Base-by-base conservation (phyloP, 1,140 invertebrate genomes). In the Neodiprion fabricii region DNA sequence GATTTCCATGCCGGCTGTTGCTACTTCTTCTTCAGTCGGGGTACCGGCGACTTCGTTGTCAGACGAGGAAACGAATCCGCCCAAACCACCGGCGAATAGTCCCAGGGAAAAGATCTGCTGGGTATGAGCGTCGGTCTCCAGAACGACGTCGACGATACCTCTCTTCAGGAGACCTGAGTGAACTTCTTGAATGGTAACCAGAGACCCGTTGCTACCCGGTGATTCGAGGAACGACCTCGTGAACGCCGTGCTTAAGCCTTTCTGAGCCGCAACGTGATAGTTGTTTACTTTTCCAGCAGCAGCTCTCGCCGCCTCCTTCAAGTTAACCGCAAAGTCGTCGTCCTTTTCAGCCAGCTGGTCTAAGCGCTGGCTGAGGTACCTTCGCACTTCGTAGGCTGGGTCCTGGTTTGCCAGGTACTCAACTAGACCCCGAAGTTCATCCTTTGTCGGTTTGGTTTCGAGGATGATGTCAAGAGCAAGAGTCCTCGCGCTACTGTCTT, bases 1-100 rank as follows among this genome's bases (percentile, higher is more conserved):
- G 2, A 97, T 89, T 83, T 96, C 94, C 92, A 98, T 95, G 40
- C 96, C 96, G 14, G 96, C 96, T 0, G 94, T 95, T 0, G 94
- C 90, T 10, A 90, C 81, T 72, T 92, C 91, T 3, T 91, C 89
- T 0, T 91, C 89, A 0, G 82, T 84, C 4, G 86, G 83, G 0
- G 74, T 67, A 14, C 88, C 86, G 1, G 81, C 79, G 21, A 79
- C 82, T 9, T 89, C 85, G 7, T 88, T 83, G 10, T 88, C 89
- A 21, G 91, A 87, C 12, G 91, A 87, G 1, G 92, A 92, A 23
- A 92, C 88, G 74, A 96, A 90, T 48, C 91, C 91, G 9, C 90
- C 89, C 12, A 98, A 85, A 2, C 96, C 96, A 53, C 92, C 92
- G 28, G 95, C 94, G 89, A 96, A 97, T 1, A 97, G 85, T 23